A percentile compares a stretch with the other conserved stretches of the same genome.
Conservation (phyloP, 2,797 vertebrate genomes). For the Enoplosus armatus region DNA sequence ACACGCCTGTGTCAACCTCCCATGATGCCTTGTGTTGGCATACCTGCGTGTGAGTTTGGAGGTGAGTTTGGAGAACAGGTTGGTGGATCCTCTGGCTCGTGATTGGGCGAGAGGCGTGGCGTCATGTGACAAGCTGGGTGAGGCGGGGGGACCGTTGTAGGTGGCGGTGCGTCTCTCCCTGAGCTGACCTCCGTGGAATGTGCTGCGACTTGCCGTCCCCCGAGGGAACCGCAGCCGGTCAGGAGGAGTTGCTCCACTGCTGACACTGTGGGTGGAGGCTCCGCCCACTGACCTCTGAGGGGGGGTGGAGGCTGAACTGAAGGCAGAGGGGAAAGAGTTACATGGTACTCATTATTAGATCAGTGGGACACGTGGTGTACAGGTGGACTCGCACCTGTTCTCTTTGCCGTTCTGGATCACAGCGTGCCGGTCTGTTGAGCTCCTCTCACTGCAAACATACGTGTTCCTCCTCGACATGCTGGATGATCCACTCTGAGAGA, state of each 20-base stretch:
- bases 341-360: not conserved
- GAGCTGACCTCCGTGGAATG: constrained; percentile 92
- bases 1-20: no score
- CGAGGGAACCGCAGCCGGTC: constrained; percentile 92
- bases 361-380: not conserved
- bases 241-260: constrained; percentile 88
- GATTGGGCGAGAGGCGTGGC: constrained; percentile 90
- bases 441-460: constrained; percentile 92
- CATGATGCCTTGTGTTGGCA: not conserved
- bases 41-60: constrained; percentile 95
- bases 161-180: constrained; percentile 92
- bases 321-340: not conserved
- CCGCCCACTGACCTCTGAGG: constrained; percentile 88
- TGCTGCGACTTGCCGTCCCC: constrained; percentile 92
- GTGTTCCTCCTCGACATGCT: constrained; percentile 95
- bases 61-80: constrained; percentile 94
- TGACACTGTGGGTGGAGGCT: constrained; percentile 93
- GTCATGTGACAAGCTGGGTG: constrained; percentile 92
- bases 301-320: constrained; percentile 77
- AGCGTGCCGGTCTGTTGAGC: constrained; percentile 89
- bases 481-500: constrained; percentile 76
- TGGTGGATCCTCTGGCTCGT: constrained; percentile 91
- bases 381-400: constrained; percentile 85
- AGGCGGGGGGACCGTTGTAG: constrained; percentile 94
- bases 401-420: constrained; percentile 95